Conservation (phyloP, 1,140 invertebrate genomes). For the Cepaea nemoralis region DNA sequence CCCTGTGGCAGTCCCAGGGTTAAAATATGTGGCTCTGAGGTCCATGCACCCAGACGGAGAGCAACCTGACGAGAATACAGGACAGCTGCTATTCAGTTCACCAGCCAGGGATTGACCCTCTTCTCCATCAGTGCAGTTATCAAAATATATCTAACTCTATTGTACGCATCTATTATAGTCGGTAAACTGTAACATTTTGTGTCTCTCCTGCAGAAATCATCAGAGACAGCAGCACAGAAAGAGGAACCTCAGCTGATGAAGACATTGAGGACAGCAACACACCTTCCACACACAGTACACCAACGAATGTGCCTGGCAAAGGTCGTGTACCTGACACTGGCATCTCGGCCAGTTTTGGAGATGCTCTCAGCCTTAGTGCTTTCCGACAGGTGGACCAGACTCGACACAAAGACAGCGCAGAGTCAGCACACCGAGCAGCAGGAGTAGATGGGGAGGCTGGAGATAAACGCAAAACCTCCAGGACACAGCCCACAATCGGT, state of each 20-base stretch:
- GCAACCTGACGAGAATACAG: no score
- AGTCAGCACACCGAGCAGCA: background rate
- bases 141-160: no score
- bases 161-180: no score
- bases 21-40: no score
- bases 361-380: conserved; percentile 26
- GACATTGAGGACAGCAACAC: conserved; percentile 39
- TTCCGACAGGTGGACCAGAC: conserved; percentile 37
- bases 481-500: background rate
- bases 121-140: no score
- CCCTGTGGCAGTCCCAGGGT: no score
- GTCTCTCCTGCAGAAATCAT: conserved; percentile 81
- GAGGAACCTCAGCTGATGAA: conserved; percentile 55
- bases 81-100: no score
- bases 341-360: conserved; percentile 15
- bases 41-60: no score
- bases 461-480: background rate
- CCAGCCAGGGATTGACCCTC: no score
- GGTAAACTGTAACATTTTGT: no score
- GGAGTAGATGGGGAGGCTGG: background rate
- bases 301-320: conserved; percentile 15
- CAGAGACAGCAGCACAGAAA: conserved; percentile 74
- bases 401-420: background rate
- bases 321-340: conserved; percentile 21
- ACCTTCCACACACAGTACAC: conserved; percentile 24